A percentile compares a stretch with the other conserved stretches of the same genome.
phyloP scores from a whole-genome alignment of 2,113 vertebrate genomes.

The Anolis sagrei region DNA sequence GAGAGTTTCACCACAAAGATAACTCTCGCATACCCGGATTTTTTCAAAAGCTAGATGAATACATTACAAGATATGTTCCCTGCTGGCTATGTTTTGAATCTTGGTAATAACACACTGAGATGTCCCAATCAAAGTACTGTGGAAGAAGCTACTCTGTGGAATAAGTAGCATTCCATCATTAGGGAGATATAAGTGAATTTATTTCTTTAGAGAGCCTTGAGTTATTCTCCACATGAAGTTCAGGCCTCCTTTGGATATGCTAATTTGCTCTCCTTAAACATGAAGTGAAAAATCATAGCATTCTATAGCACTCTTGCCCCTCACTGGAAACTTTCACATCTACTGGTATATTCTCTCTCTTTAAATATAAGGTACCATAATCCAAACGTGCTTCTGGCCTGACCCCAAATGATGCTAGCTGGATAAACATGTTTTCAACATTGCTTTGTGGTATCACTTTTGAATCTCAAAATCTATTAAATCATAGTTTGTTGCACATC shows the following conservation, averaged over 20 bases:
- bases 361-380: no score
- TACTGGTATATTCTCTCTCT: not conserved
- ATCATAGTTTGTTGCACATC: slow-evolving; percentile 47
- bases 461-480: slow-evolving; percentile 52
- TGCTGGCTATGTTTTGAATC: not conserved
- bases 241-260: not conserved
- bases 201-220: not conserved
- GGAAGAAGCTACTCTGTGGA: not conserved
- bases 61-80: not conserved
- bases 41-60: not conserved
- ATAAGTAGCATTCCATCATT: not conserved
- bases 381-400: not conserved
- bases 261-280: not conserved
- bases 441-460: slow-evolving; percentile 23
- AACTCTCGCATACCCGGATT: not conserved
- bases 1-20: not conserved
- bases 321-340: not conserved
- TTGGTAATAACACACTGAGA: not conserved
- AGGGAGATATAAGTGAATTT: not conserved
- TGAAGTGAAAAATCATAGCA: not conserved
- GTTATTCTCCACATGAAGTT: not conserved
- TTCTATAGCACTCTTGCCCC: fast-evolving
- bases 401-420: not conserved
- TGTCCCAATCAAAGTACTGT: not conserved
- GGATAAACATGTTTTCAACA: slow-evolving; percentile 13